Evolutionary conservation across 2,797 vertebrate genomes (phyloP).

Genomic region (Mormyrops boulengeri): DNA sequence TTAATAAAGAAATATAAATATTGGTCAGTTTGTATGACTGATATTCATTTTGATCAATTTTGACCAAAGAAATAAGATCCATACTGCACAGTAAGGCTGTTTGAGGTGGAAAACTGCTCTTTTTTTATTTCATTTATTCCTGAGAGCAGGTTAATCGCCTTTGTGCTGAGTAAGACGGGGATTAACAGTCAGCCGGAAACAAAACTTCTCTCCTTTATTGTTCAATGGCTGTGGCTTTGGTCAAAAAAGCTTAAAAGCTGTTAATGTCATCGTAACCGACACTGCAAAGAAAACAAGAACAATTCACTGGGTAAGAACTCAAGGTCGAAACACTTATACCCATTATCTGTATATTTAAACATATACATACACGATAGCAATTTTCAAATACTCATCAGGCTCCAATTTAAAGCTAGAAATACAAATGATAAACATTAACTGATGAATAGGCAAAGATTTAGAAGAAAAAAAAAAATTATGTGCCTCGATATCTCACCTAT

Average conservation of each 20-base stretch:
- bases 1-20: neutral
- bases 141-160: neutral
- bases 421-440: neutral
- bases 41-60: neutral
- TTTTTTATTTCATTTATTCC: neutral
- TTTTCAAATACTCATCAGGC: neutral
- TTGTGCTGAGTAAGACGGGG: neutral
- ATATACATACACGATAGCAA: neutral
- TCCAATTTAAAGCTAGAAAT: neutral
- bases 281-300: neutral
- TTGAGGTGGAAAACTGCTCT: neutral
- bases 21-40: neutral
- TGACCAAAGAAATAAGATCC: neutral
- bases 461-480: neutral
- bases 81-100: neutral
- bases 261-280: neutral
- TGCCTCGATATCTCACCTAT: neutral
- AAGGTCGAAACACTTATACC: neutral
- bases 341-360: neutral
- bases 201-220: neutral
- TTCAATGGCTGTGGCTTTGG: neutral
- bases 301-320: constrained; percentile 2
- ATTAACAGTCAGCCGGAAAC: neutral
- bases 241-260: neutral
- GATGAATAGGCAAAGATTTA: neutral